Base-by-base conservation (phyloP, 2,888 invertebrate species). In the Xestia rhomboidea region DNA sequence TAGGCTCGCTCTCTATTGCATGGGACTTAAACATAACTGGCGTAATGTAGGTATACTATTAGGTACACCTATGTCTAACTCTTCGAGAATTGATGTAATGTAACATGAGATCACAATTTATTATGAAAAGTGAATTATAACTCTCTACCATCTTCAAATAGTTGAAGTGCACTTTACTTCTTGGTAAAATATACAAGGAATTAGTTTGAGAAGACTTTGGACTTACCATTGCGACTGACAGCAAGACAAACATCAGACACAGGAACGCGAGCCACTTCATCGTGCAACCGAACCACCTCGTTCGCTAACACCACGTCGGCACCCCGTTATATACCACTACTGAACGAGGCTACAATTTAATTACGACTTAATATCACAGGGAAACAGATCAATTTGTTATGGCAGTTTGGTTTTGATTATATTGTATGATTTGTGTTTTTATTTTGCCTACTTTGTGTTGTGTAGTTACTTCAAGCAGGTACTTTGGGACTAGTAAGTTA, bases 251-350 rank as follows among this genome's bases (percentile, higher is more conserved):
- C 13, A 94, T 13, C 41, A 90, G 82, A 77, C 90, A 89, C 24
- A 95, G 74, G 27, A 93, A 68, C 66, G 87, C 70, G 6, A 93
- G 73, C 94, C 93, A 94, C 92, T 93, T 93, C 95, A 95, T 95
- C 24, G 79, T 89, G 66, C 74, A 68, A 71, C 73, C 67, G 79
- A 68, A 41, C 76, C 49, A 60, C 75, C 60, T 69, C 76, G 82
- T 77, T 82, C 69, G 44, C 24, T 44, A 0, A n/a, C n/a, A 34
- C 46, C 6, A 7, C 0, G 0, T 21, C 13, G 27, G 11, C 49
- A 41, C 24, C 62, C 68, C 54, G 76, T 87, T 93, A 88, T 92
- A 93, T 87, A 76, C 51, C 30, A 6, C 8, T 82, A 82, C 63
- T 89, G 38, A 79, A 34, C 77, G 89, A 77, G 89, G 79, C 68